phyloP scores from a whole-genome alignment of 1,140 invertebrate genomes.

The Ganaspis sp. region DNA sequence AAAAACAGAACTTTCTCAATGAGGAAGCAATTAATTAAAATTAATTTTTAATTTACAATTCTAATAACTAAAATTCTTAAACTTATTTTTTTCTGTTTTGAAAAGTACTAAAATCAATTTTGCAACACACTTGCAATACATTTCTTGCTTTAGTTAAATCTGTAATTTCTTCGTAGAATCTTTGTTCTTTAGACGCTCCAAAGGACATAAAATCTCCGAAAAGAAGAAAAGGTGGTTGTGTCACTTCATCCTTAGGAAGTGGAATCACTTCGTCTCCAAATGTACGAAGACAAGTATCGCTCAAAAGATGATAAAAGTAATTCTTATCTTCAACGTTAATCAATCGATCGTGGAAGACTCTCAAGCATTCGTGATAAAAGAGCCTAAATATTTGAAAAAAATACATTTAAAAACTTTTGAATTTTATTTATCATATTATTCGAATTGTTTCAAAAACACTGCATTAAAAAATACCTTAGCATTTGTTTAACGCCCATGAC shows the following conservation, averaged over 20 bases:
- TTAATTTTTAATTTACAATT: too few relatives aligned
- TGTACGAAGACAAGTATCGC: slow-evolving; percentile 78
- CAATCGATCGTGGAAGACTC: slow-evolving; percentile 94
- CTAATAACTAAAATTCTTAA: too few relatives aligned
- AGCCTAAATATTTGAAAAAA: slow-evolving; percentile 76
- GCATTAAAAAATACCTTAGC: slow-evolving; percentile 72
- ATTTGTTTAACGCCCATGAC: slow-evolving; percentile 82
- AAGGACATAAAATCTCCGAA: slow-evolving; percentile 93
- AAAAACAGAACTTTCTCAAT: too few relatives aligned
- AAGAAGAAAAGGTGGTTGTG: slow-evolving; percentile 83
- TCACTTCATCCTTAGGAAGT: slow-evolving; percentile 81
- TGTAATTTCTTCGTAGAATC: slow-evolving; percentile 90
- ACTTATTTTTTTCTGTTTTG: too few relatives aligned
- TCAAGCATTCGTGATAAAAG: slow-evolving; percentile 92
- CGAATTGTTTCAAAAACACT: not conserved
- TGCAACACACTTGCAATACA: slow-evolving; percentile 80
- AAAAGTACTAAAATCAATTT: too few relatives aligned
- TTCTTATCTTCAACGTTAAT: slow-evolving; percentile 87
- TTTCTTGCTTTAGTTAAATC: slow-evolving; percentile 85
- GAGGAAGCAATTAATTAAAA: too few relatives aligned
- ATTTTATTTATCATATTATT: slow-evolving; percentile 6
- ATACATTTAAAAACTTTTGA: not conserved
- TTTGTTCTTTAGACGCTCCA: slow-evolving; percentile 83
- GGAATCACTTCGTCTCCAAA: slow-evolving; percentile 81
- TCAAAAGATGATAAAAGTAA: slow-evolving; percentile 86